Conservation (phyloP, 2,113 vertebrate genomes). For the Vimba vimba region DNA sequence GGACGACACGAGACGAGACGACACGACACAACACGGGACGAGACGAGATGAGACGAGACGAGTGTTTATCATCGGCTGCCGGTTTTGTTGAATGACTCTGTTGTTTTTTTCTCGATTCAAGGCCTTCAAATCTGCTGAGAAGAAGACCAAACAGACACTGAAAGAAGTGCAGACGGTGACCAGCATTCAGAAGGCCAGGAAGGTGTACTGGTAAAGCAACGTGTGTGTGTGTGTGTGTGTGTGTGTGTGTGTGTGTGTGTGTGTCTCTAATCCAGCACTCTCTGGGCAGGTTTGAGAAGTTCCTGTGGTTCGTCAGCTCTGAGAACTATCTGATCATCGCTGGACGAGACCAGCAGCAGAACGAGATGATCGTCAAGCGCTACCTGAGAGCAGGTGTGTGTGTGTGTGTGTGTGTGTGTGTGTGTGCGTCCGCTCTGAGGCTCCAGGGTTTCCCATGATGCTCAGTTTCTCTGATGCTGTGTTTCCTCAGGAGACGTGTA, state of each 20-base stretch:
- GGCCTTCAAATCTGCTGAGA: slow-evolving; percentile 98
- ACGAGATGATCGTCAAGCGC: slow-evolving; percentile 96
- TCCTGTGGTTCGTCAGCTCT: slow-evolving; percentile 98
- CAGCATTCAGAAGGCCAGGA: slow-evolving; percentile 98
- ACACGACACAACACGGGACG: background rate
- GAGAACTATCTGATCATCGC: slow-evolving; percentile 97
- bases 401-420: no score
- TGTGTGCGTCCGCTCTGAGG: background rate
- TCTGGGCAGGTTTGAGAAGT: slow-evolving; percentile 95
- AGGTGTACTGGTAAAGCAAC: slow-evolving; percentile 91
- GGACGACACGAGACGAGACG: no score
- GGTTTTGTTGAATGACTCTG: background rate
- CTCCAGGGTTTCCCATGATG: background rate
- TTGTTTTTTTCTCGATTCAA: slow-evolving; percentile 55
- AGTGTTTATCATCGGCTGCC: fast-evolving
- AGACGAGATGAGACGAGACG: background rate
- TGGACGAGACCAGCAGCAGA: slow-evolving; percentile 97
- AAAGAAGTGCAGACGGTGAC: slow-evolving; percentile 96
- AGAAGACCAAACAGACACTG: slow-evolving; percentile 95
- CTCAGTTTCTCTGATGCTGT: background rate
- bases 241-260: background rate
- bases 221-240: background rate
- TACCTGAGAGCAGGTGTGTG: slow-evolving; percentile 83
- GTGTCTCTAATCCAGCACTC: background rate
- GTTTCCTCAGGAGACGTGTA: slow-evolving; percentile 87